Evolutionary conservation across 2,888 invertebrate genomes (phyloP).

Genomic region (Poecilobothrus nobilitatus): DNA sequence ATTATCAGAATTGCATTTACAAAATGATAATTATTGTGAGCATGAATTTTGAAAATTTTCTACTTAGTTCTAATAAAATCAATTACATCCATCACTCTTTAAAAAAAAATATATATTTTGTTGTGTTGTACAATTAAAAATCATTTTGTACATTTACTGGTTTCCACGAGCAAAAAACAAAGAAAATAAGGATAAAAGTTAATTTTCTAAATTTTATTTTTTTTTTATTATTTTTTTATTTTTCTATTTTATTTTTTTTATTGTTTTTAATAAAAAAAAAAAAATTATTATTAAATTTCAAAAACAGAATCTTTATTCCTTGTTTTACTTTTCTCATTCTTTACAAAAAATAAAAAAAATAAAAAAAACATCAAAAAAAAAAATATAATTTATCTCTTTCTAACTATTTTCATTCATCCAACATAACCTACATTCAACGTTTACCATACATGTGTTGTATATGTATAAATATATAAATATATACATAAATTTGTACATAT

Average conservation of each 20-base stretch:
- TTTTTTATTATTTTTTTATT: neutral
- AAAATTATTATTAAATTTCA: neutral
- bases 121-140: too few relatives aligned
- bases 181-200: too few relatives aligned
- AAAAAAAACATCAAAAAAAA: neutral
- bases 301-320: neutral
- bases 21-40: too few relatives aligned
- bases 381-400: neutral
- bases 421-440: too few relatives aligned
- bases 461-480: neutral
- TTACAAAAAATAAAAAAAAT: neutral
- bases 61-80: too few relatives aligned
- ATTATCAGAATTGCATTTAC: too few relatives aligned
- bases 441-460: neutral
- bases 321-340: neutral
- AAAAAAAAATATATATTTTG: too few relatives aligned
- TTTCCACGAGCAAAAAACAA: too few relatives aligned
- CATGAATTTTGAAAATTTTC: too few relatives aligned
- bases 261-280: neutral
- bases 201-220: neutral
- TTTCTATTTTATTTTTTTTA: neutral
- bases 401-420: too few relatives aligned
- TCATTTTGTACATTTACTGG: too few relatives aligned
- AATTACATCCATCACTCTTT: too few relatives aligned
- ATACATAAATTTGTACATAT: neutral